Base-by-base conservation (phyloP, 2,888 invertebrate species). In the Cantharis nigra region DNA sequence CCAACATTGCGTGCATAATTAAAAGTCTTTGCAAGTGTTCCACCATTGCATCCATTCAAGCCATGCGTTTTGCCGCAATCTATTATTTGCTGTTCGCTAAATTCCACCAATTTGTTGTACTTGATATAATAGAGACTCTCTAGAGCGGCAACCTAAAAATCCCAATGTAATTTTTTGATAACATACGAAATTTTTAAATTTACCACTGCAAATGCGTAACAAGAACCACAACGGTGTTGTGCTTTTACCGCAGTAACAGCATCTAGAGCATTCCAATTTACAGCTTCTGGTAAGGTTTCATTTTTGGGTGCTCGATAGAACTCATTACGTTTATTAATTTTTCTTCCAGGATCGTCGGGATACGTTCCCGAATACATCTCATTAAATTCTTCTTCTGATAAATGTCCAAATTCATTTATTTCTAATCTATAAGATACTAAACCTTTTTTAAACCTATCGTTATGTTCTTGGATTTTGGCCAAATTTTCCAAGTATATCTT, bases 61-160 rank as follows among this genome's bases (percentile, higher is more conserved):
- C 26, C 10, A 30, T 30, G 3, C 10, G 28, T 2, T 30, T 11
- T 30, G 0, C 28, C 28, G 87, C 97, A 98, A 89, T 98, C 97
- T 76, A 98, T 91, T 80, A 98, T 90, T 89, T 98, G 97, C 90
- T 98, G 97, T 89, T 98, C 97, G 81, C 96, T 97, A 13, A 98
- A 91, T 0, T 96, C 96, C 26, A 96, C 91, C 74, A 97, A 90
- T 82, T 90, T 90, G 9, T 94, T 94, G n/a, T 91, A 90, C 89
- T 94, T 92, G 82, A 96, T 93, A 91, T 92, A 97, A 88, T 97
- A 94, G 88, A 97, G 97, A 0, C 94, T 97, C 90, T 97, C 97
- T n/a, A 97, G 89, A 0, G 96, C 89, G 14, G 97, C 98, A 72
- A 97, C 98, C 93, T 96, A 86, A 4, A 88, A 85, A 23, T 0